Percentiles rank a stretch among this genome's conserved stretches.
Evolutionary conservation across 2,113 vertebrate genomes (phyloP).

Genomic region (Catharus bicknelli): DNA sequence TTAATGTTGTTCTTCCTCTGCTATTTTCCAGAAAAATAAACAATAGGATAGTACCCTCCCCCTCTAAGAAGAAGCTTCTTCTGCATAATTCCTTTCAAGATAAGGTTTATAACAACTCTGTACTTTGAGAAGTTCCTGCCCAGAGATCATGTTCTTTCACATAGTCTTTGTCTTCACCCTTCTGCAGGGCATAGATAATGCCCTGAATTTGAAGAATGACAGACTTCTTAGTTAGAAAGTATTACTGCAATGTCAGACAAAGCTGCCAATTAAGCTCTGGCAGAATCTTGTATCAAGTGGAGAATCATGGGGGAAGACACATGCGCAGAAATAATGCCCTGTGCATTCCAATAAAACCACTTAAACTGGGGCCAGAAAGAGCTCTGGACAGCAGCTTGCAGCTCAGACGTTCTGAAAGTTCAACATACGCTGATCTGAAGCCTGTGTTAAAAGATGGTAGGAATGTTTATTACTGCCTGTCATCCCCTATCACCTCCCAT

Average conservation of each 20-base stretch:
- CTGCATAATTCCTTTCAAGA: background rate
- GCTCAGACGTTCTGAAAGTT: background rate
- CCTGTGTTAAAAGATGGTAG: background rate
- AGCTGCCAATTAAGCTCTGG: background rate
- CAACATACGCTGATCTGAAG: accelerated
- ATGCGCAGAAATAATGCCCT: background rate
- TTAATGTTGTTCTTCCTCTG: background rate
- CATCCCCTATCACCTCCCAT: accelerated
- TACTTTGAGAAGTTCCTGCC: background rate
- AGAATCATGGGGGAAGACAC: background rate
- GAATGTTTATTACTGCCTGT: background rate
- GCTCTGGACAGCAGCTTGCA: background rate
- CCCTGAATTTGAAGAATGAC: background rate
- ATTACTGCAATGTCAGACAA: background rate
- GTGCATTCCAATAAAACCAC: background rate
- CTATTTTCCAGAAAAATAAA: background rate
- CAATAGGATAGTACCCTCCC: background rate
- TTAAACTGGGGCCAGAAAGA: background rate
- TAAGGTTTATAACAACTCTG: background rate
- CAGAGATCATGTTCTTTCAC: background rate
- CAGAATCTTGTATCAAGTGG: background rate
- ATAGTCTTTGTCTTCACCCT: background rate
- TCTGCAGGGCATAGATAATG: slow-evolving; percentile 3
- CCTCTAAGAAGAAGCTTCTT: background rate
- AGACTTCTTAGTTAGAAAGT: background rate